phyloP scores from a whole-genome alignment of 2,113 vertebrate genomes.

The Spea multiplicata region DNA sequence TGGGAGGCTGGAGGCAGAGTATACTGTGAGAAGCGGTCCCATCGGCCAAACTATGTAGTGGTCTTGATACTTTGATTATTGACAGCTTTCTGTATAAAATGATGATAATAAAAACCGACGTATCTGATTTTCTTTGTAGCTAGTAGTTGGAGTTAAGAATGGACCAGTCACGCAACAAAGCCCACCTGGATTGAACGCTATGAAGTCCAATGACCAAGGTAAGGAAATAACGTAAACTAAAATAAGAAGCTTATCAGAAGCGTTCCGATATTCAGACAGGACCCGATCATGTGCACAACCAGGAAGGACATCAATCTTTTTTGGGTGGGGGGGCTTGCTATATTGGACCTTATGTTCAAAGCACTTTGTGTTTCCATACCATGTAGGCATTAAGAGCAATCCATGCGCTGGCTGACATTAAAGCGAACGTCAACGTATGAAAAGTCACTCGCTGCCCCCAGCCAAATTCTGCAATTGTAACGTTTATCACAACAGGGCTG shows the following conservation, averaged over 20 bases:
- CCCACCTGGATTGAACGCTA: neutral
- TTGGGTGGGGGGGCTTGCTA: neutral
- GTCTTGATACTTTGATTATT: too few species aligned
- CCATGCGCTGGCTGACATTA: neutral
- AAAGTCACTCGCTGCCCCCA: neutral
- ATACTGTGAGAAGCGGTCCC: too few species aligned
- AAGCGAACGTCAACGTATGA: neutral
- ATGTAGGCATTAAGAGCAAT: neutral
- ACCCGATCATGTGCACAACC: neutral
- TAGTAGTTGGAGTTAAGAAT: slow-evolving; percentile 15
- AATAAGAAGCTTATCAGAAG: too few species aligned
- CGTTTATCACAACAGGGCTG: slow-evolving; percentile 14
- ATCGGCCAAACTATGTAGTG: too few species aligned
- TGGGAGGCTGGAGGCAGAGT: too few species aligned
- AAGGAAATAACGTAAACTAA: neutral
- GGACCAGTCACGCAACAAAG: slow-evolving; percentile 16
- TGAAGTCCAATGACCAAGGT: neutral
- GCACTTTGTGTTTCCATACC: neutral
- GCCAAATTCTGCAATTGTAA: neutral
- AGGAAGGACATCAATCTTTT: neutral
- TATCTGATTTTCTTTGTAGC: neutral
- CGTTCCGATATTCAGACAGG: neutral
- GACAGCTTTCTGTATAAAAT: too few species aligned
- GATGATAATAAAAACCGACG: too few species aligned
- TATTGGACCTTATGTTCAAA: neutral